phyloP scores from a whole-genome alignment of 2,888 invertebrate species.

The Morpho helenor region DNA sequence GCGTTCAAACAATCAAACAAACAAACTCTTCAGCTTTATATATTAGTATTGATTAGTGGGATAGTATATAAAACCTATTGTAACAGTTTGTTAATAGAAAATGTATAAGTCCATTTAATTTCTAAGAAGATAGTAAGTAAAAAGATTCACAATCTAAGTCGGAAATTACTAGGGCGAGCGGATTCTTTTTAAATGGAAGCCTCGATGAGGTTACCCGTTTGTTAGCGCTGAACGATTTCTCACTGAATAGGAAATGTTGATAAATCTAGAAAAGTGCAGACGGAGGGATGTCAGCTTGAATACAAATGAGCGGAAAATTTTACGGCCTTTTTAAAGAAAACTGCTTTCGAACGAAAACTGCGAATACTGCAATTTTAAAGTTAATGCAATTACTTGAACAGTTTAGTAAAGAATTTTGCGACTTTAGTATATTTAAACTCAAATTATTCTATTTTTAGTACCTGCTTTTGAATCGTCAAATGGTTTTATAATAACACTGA shows the following conservation, averaged over 20 bases:
- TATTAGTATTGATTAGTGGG: too few relatives aligned
- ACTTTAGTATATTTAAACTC: too few relatives aligned
- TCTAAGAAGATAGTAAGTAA: neutral
- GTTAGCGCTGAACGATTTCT: slow-evolving; percentile 15
- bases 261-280: slow-evolving; percentile 12
- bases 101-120: slow-evolving; percentile 1
- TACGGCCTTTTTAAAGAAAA: neutral
- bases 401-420: too few relatives aligned
- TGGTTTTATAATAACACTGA: too few relatives aligned
- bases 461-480: too few relatives aligned
- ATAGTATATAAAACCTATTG: too few relatives aligned
- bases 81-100: neutral
- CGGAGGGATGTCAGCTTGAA: slow-evolving; percentile 1
- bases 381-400: neutral
- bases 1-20: too few relatives aligned
- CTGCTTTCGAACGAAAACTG: neutral
- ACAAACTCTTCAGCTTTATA: too few relatives aligned
- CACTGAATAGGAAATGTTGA: slow-evolving; percentile 14
- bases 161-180: slow-evolving; percentile 25
- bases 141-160: slow-evolving; percentile 18
- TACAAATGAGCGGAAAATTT: slow-evolving; percentile 7
- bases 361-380: neutral
- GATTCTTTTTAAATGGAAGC: slow-evolving; percentile 27
- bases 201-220: slow-evolving; percentile 26
- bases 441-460: too few relatives aligned